Evolutionary conservation across 2,113 vertebrate species (phyloP).

Genomic region (Procapra przewalskii): DNA sequence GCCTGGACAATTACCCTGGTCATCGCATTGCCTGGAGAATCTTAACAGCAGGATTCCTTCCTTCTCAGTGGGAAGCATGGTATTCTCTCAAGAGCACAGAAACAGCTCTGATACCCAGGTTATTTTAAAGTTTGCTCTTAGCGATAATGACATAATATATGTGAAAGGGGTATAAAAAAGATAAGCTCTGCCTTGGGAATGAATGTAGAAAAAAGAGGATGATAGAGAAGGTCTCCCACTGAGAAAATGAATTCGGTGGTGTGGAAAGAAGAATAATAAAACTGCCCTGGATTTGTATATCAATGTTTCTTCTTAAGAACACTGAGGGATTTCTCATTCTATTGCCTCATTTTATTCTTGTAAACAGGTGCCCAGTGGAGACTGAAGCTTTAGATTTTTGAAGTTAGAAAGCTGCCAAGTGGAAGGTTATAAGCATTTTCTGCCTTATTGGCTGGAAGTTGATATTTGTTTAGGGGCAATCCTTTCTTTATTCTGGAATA

Average conservation of each 20-base stretch:
- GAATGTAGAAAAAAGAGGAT: not conserved
- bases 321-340: not conserved
- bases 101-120: not conserved
- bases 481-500: not conserved
- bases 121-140: not conserved
- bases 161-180: not conserved
- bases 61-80: not conserved
- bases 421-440: not conserved
- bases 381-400: not conserved
- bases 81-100: not conserved
- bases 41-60: not conserved
- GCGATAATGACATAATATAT: conserved; percentile 22
- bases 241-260: conserved; percentile 32
- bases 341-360: not conserved
- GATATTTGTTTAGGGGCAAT: not conserved
- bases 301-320: not conserved
- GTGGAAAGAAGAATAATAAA: conserved; percentile 38
- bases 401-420: not conserved
- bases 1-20: not conserved
- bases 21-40: not conserved
- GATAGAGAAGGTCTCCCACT: not conserved
- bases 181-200: not conserved
- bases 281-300: not conserved
- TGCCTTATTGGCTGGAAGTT: not conserved
- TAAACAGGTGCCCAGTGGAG: not conserved